Base-by-base conservation (phyloP, 2,888 invertebrate species). In the Chrysodeixis includens region DNA sequence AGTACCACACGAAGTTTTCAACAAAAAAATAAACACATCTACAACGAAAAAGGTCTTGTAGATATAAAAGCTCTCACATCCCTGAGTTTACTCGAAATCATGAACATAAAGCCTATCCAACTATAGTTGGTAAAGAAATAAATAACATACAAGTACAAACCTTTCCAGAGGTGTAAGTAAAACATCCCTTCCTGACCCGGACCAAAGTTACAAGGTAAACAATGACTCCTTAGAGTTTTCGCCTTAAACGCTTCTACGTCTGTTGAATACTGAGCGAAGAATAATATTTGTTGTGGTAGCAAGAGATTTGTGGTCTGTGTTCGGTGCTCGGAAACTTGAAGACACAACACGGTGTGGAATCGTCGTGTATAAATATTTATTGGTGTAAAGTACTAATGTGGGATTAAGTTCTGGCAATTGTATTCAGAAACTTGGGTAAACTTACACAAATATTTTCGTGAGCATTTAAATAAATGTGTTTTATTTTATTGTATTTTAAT, bases 161-260 rank as follows among this genome's bases (percentile, higher is more conserved):
- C 71, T 74, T 80, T 81, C 74, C 79, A 77, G 76, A 74, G 75
- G 78, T 75, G 74, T 83, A 82, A 84, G 82, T 84, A 85, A 85
- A 86, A 84, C 79, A 84, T 83, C 84, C 84, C 80, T 84, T 83
- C 74, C 84, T 81, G 85, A 79, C 78, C 84, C 75, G 59, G 64
- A 76, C 76, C 71, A 78, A 80, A 79, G 77, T 76, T 77, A 77
- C 75, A 79, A 84, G 80, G 83, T 80, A 80, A 80, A 80, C 80
- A 82, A 82, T 78, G 79, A 74, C 77, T 79, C 77, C 82, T 74
- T 77, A 66, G 80, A 80, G 80, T 75, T 67, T 80, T 66, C 66
- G 82, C 63, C 80, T 82, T 80, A 82, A 82, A 74, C 71, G 80
- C 67, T 74, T 66, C 78, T 72, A 71, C 80, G 80, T 69, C 64